phyloP scores from a whole-genome alignment of 2,113 vertebrate genomes.

The Tinamus guttatus region DNA sequence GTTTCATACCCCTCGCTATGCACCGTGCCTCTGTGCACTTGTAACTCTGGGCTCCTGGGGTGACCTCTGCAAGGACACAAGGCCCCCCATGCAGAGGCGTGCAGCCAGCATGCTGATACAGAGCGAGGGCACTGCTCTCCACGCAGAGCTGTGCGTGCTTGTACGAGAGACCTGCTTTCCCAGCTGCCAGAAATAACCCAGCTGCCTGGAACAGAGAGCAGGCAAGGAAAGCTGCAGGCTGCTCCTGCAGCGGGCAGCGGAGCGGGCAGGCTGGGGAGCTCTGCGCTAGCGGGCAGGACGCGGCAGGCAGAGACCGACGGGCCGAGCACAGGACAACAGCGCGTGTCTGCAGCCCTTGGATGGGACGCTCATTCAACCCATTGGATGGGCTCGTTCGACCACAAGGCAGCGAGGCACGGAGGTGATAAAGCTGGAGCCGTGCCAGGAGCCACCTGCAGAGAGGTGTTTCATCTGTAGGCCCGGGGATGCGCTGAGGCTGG shows the following conservation, averaged over 20 bases:
- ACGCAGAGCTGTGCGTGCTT: neutral
- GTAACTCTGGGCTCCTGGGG: neutral
- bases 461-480: too few species aligned
- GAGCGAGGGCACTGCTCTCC: neutral
- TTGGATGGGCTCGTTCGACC: too few species aligned
- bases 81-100: fast-evolving
- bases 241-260: fast-evolving
- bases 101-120: fast-evolving
- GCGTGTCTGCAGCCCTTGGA: too few species aligned
- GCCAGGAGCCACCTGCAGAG: neutral
- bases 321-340: neutral
- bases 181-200: slow-evolving; percentile 4
- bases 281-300: neutral
- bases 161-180: neutral
- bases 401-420: neutral
- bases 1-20: neutral
- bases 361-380: too few species aligned
- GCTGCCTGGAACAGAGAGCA: neutral
- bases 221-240: neutral
- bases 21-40: neutral
- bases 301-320: fast-evolving
- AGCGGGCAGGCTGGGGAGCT: neutral
- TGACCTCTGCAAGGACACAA: neutral
- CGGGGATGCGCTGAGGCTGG: too few species aligned
- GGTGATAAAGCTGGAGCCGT: neutral